Base-by-base conservation (phyloP, 1,140 invertebrate genomes). In the Brachionus koreanus region DNA sequence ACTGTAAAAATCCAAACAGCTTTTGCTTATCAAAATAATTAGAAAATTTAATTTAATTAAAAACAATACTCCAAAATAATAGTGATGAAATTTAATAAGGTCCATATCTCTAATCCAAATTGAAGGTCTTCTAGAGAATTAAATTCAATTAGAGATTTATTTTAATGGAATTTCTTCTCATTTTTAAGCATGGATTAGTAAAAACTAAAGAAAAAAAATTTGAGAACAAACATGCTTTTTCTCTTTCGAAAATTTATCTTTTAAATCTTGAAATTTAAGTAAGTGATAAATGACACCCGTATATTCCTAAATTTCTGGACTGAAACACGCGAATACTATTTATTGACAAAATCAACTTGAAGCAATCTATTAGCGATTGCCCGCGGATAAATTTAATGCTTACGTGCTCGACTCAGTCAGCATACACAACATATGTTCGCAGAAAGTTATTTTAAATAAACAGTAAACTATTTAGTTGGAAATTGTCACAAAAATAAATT, bases 141-240 rank as follows among this genome's bases (percentile, higher is more conserved):
- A 65, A 65, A 65, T 65, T 65, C 33, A 65, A 65, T 65, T 65
- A 23, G 57, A 63, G 25, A 16, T 61, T 61, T 23, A 5, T 61
- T 3, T 23, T 33, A 65, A 65, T 33, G 25, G 25, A 65, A 33
- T 65, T 46, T 33, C 33, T 65, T 65, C 29, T 33, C 25, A 10
- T 63, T 63, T 25, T 25, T 63, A 25, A 63, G 9, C 19, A 63
- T 25, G 3, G 9, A 63, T 49, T 49, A 49, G 43, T n/a, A 49
- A 49, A n/a, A n/a, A 13, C 13, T 57, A 19, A 19, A 19, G 12
- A 29, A 12, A 12, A 12, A 12, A 33, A n/a, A 33, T 65, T 65
- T 65, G 63, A 65, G 63, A 33, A 65, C 7, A 33, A 65, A 65
- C 63, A 65, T 65, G 63, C 63, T 65, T 46, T 46, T 12, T 65